A percentile compares a stretch with the other conserved stretches of the same genome.
Conservation (phyloP, 2,113 vertebrate species). For the Nestor notabilis region DNA sequence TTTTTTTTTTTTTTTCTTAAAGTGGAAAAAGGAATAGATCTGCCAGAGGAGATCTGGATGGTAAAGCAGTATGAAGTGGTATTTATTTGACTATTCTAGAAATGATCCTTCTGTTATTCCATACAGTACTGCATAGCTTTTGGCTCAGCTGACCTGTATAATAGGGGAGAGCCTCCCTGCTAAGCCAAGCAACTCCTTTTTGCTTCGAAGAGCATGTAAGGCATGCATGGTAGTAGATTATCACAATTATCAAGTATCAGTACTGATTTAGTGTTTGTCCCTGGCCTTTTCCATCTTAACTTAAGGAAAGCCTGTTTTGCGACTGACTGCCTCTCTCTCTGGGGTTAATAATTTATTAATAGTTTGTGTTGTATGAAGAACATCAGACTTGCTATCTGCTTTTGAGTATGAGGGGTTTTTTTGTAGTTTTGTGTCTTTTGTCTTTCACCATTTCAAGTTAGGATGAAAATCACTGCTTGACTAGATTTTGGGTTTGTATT, state of each 20-base stretch:
- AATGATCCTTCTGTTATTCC: slow-evolving; percentile 62
- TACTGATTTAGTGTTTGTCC: slow-evolving; percentile 72
- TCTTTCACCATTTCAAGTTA: neutral
- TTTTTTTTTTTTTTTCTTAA: neutral
- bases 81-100: slow-evolving; percentile 52
- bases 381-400: slow-evolving; percentile 12
- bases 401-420: neutral
- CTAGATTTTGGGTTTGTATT: neutral
- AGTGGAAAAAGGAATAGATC: neutral
- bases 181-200: slow-evolving; percentile 67
- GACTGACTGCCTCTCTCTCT: slow-evolving; percentile 27
- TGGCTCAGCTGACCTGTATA: slow-evolving; percentile 60
- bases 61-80: slow-evolving; percentile 2
- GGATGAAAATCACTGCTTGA: neutral
- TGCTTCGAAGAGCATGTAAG: slow-evolving; percentile 57
- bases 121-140: slow-evolving; percentile 49
- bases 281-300: slow-evolving; percentile 70
- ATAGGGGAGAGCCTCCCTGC: slow-evolving; percentile 64
- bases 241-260: slow-evolving; percentile 76
- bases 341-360: slow-evolving; percentile 73
- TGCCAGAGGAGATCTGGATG: neutral
- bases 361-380: slow-evolving; percentile 56
- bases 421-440: neutral
- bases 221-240: slow-evolving; percentile 71
- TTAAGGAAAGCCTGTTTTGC: slow-evolving; percentile 65